phyloP scores from a whole-genome alignment of 2,888 invertebrate genomes.

The Hoplodrina ambigua region DNA sequence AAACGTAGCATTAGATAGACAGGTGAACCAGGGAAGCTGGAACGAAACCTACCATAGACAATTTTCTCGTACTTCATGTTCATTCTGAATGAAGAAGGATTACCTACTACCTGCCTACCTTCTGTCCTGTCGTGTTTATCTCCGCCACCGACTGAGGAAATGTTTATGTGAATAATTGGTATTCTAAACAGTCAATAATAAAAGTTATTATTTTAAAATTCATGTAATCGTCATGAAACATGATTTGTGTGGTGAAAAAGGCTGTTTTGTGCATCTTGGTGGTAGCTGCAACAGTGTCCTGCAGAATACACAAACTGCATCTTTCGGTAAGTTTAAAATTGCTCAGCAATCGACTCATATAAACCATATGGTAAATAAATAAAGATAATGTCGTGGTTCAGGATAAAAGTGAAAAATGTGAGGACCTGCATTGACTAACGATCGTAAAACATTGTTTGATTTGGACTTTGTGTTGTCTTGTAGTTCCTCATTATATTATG shows the following conservation, averaged over 20 bases:
- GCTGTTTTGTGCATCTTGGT: constrained; percentile 69
- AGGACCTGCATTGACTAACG: background rate
- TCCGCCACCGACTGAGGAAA: constrained; percentile 58
- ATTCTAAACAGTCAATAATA: constrained; percentile 27
- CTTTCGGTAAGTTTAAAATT: constrained; percentile 77
- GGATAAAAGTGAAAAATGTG: background rate
- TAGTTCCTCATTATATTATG: background rate
- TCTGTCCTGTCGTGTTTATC: constrained; percentile 42
- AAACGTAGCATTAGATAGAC: too few species aligned
- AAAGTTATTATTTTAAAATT: constrained; percentile 31
- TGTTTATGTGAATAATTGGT: constrained; percentile 54
- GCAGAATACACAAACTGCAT: constrained; percentile 85
- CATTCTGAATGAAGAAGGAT: too few species aligned
- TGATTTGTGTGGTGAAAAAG: constrained; percentile 74
- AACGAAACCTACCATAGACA: background rate
- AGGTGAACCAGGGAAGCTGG: too few species aligned
- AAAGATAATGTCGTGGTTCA: background rate
- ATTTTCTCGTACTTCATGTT: background rate
- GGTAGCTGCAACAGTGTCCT: constrained; percentile 72
- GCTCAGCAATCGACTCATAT: constrained; percentile 6
- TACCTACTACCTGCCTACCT: background rate
- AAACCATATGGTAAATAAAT: constrained; percentile 18
- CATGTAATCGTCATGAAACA: constrained; percentile 74
- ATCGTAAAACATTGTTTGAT: constrained; percentile 14
- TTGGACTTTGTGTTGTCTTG: background rate